Conservation (phyloP, 1,140 invertebrate species). For the Marisa cornuarietis region DNA sequence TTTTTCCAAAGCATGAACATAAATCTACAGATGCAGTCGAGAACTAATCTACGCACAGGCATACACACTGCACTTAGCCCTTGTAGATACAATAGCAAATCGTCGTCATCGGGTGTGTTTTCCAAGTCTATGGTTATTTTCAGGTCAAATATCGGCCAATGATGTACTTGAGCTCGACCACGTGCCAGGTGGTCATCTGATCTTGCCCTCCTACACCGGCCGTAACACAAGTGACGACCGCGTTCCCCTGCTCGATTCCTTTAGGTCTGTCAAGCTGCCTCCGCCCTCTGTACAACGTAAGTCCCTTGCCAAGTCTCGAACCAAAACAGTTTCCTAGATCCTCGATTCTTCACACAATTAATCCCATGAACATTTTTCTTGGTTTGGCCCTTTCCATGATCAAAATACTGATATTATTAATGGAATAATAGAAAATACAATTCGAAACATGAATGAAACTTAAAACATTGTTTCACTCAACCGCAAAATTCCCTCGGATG, state of each 20-base stretch:
- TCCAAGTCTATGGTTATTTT: not conserved
- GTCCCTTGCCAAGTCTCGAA: no score
- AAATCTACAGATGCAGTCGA: not conserved
- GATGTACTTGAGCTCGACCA: constrained; percentile 43
- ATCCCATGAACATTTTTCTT: no score
- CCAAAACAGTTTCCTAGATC: not conserved
- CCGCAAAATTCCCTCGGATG: no score
- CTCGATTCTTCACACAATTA: no score
- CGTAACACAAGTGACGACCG: not conserved
- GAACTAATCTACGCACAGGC: not conserved
- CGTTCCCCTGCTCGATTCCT: not conserved
- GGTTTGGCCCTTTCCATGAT: no score
- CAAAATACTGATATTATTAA: no score
- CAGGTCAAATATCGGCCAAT: constrained; percentile 42
- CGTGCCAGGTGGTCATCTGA: constrained; percentile 43
- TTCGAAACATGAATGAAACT: no score
- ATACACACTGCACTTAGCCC: not conserved
- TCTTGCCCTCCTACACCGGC: constrained; percentile 30
- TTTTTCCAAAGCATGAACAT: not conserved
- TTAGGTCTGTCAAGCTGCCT: not conserved
- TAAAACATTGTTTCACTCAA: no score
- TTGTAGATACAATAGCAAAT: no score
- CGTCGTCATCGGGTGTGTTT: no score
- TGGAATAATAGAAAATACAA: no score
- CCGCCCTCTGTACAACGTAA: no score